phyloP scores from a whole-genome alignment of 2,888 invertebrate genomes.

The Xylophagus ater region DNA sequence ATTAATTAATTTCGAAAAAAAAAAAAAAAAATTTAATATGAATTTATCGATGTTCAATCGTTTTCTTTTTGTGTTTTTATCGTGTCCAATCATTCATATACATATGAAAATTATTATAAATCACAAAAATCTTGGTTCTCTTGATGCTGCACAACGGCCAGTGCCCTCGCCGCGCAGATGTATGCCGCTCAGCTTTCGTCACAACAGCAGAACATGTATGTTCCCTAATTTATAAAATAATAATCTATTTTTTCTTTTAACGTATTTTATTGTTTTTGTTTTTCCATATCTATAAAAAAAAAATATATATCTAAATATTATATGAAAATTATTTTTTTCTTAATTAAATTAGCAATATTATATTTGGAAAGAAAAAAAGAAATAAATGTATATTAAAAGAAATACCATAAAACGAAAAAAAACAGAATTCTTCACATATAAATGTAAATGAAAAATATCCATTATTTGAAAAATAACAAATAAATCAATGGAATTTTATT shows the following conservation, averaged over 20 bases:
- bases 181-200: constrained; percentile 85
- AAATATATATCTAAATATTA: too few relatives aligned
- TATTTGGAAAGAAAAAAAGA: constrained; percentile 17
- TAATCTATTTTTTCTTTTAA: too few relatives aligned
- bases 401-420: constrained; percentile 18
- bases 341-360: constrained; percentile 14
- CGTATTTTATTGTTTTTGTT: constrained; percentile 20
- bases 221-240: constrained; percentile 32
- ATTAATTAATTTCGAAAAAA: constrained; percentile 19
- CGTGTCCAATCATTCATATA: constrained; percentile 11
- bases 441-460: too few relatives aligned
- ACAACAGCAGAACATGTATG: constrained; percentile 91
- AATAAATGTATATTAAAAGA: too few relatives aligned
- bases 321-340: constrained; percentile 14
- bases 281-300: constrained; percentile 14
- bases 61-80: constrained; percentile 17
- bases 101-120: constrained; percentile 13
- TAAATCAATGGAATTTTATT: too few relatives aligned
- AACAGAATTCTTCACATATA: constrained; percentile 14
- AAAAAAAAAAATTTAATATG: constrained; percentile 11
- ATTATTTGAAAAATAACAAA: too few relatives aligned
- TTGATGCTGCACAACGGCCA: constrained; percentile 35
- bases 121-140: neutral
- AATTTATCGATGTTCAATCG: too few relatives aligned
- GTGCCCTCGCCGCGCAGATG: constrained; percentile 96